Evolutionary conservation across 2,888 invertebrate genomes (phyloP).

Genomic region (Sturmia bella): DNA sequence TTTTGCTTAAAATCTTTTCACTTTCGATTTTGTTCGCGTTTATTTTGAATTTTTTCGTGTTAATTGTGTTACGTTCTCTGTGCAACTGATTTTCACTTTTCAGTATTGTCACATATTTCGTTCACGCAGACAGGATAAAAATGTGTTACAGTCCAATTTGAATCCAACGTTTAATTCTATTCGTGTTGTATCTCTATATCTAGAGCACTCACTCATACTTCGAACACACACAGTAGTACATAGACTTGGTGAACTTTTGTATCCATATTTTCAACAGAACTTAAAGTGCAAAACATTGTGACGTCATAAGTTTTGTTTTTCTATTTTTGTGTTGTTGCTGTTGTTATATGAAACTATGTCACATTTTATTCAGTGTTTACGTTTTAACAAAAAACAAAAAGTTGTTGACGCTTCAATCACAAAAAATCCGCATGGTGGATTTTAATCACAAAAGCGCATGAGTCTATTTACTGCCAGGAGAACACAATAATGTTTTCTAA

Average conservation of each 20-base stretch:
- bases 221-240: not conserved
- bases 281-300: conserved; percentile 67
- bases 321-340: not conserved
- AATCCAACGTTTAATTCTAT: conserved; percentile 28
- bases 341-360: conserved; percentile 53
- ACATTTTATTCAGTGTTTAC: conserved; percentile 63
- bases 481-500: not conserved
- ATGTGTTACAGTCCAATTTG: conserved; percentile 67
- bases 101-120: conserved; percentile 49
- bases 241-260: not conserved
- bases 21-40: conserved; percentile 19
- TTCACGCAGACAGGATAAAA: conserved; percentile 44
- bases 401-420: conserved; percentile 6
- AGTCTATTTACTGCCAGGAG: conserved; percentile 26
- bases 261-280: conserved; percentile 11
- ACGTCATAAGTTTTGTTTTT: conserved; percentile 68
- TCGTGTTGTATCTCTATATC: conserved; percentile 23
- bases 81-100: conserved; percentile 68
- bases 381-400: conserved; percentile 1
- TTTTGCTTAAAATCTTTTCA: conserved; percentile 18
- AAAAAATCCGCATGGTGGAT: conserved; percentile 72
- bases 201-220: conserved; percentile 37
- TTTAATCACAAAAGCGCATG: conserved; percentile 69
- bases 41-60: conserved; percentile 34
- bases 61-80: conserved; percentile 68